Conservation (phyloP, 92 coral and sea anemone genomes). For the Porites divaricata region DNA sequence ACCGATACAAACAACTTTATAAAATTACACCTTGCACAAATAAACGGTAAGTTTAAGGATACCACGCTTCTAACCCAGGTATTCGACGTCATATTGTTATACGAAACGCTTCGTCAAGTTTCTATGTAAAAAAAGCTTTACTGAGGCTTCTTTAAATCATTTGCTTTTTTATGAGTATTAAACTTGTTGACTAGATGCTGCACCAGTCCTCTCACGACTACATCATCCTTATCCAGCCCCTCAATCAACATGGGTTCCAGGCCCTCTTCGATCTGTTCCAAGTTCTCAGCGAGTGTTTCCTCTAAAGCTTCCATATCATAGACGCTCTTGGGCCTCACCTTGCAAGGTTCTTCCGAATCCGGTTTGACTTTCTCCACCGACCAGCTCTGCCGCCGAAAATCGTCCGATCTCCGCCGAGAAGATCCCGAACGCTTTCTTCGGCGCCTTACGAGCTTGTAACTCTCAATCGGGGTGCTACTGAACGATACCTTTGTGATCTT, state of each 20-base stretch:
- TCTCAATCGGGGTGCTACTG: constrained; percentile 59
- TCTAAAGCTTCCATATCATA: constrained; percentile 67
- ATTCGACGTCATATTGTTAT: background rate
- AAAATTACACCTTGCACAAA: background rate
- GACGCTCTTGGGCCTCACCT: constrained; percentile 78
- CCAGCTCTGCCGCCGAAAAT: constrained; percentile 75
- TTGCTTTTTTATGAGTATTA: constrained; percentile 44
- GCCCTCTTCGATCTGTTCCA: constrained; percentile 72
- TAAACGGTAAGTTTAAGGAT: background rate
- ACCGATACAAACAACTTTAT: background rate
- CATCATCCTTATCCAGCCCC: constrained; percentile 78
- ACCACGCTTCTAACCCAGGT: background rate
- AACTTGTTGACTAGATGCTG: constrained; percentile 75
- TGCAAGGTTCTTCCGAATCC: constrained; percentile 59
- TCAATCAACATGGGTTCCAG: constrained; percentile 68
- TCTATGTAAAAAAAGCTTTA: background rate
- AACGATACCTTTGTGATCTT: constrained; percentile 82
- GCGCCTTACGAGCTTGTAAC: constrained; percentile 61
- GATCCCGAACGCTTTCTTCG: constrained; percentile 73
- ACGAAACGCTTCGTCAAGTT: background rate
- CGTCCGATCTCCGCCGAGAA: constrained; percentile 59
- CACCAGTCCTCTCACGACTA: constrained; percentile 76
- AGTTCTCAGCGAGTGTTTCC: constrained; percentile 59
- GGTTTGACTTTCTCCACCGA: constrained; percentile 76
- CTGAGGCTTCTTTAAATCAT: background rate